These are phyloP conservation scores for Amphipoea lucens DNA, from an alignment of 2,888 invertebrate genomes.

Conservation along the genomic window DNA sequence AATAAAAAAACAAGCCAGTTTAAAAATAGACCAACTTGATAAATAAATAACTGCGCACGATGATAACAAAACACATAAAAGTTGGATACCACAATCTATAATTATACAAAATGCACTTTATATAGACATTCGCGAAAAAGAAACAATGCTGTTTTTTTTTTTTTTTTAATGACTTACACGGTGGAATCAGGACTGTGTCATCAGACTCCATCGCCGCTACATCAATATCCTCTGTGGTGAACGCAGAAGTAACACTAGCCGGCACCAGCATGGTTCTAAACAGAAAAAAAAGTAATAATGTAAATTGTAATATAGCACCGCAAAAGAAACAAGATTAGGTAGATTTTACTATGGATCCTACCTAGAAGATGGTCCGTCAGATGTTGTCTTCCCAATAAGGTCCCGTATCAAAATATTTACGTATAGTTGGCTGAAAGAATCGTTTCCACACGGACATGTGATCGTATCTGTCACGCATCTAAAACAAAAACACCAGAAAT, in stretches of 20 bases:
- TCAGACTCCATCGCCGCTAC: neutral
- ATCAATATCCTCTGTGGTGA: neutral
- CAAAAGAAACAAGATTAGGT: neutral
- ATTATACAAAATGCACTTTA: neutral
- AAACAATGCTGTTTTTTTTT: neutral
- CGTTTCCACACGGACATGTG: slow-evolving; percentile 60
- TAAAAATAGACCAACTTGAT: neutral
- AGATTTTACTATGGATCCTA: slow-evolving; percentile 2
- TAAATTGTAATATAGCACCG: neutral
- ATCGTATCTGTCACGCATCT: slow-evolving; percentile 45
- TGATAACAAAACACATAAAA: slow-evolving; percentile 13
- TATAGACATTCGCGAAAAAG: slow-evolving; percentile 31
- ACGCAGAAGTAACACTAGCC: neutral
- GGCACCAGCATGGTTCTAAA: slow-evolving; percentile 17
- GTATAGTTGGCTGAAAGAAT: neutral
- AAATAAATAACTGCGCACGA: slow-evolving; percentile 4
- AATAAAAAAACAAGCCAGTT: slow-evolving; percentile 9
- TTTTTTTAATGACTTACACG: slow-evolving; percentile 33
- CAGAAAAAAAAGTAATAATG: neutral
- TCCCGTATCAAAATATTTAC: slow-evolving; percentile 60
- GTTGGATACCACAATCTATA: neutral
- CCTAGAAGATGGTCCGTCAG: slow-evolving; percentile 29
- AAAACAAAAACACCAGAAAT: slow-evolving; percentile 32
- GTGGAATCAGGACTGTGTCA: neutral
- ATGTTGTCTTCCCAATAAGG: slow-evolving; percentile 43